These are phyloP conservation scores for Leptinotarsa undecemlineata DNA, from an alignment of 1,140 invertebrate species.

Conservation along the genomic window DNA sequence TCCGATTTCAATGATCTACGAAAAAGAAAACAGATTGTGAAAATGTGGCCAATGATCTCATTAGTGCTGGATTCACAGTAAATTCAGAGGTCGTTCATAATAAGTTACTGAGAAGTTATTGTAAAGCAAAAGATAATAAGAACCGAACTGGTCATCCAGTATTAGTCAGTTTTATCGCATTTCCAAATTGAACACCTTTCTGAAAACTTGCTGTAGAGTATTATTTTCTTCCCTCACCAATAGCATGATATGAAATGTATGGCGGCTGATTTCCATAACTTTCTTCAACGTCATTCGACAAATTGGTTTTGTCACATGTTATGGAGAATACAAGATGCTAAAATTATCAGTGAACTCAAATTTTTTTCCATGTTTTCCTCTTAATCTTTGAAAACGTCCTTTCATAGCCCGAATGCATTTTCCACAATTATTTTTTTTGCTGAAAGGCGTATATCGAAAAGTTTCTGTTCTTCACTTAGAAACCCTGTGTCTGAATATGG, in stretches of 20 bases:
- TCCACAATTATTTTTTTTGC: constrained; percentile 20
- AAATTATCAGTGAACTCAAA: constrained; percentile 3
- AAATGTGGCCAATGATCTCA: too few species aligned
- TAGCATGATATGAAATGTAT: background rate
- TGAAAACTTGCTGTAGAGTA: constrained; percentile 9
- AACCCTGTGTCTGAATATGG: constrained; percentile 13
- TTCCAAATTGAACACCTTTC: constrained; percentile 13
- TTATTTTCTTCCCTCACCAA: background rate
- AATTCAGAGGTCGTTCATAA: too few species aligned
- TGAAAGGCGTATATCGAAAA: constrained; percentile 14
- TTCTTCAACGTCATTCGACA: constrained; percentile 9
- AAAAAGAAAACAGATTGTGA: too few species aligned
- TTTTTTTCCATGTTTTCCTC: constrained; percentile 9
- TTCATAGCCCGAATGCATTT: constrained; percentile 22
- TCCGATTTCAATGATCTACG: too few species aligned
- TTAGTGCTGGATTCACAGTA: too few species aligned
- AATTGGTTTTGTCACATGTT: constrained; percentile 12
- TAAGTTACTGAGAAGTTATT: too few species aligned
- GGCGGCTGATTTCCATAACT: background rate
- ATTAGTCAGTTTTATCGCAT: background rate
- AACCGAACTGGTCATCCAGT: too few species aligned
- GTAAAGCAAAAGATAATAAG: too few species aligned
- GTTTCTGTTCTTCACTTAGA: constrained; percentile 15
- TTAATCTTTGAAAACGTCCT: constrained; percentile 12
- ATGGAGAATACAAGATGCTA: constrained; percentile 7